These are phyloP conservation scores for Odontocerum albicorne DNA, from an alignment of 2,888 invertebrate genomes.

Conservation along the genomic window DNA sequence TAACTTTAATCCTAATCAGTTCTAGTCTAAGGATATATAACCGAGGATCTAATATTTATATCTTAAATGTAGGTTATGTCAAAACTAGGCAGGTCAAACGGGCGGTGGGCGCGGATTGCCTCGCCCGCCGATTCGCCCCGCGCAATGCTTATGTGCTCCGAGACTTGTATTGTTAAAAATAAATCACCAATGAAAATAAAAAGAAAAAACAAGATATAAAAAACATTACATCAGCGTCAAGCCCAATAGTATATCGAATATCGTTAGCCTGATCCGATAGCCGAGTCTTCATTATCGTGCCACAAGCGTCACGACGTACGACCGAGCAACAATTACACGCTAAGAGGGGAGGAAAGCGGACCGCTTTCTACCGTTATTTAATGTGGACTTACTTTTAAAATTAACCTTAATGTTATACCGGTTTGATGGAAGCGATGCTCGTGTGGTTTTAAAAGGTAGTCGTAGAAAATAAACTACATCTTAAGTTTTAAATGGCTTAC, in stretches of 20 bases:
- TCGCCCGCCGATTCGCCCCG: not conserved
- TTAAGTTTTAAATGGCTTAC: not conserved
- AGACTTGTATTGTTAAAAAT: conserved; percentile 13
- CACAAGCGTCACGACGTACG: not conserved
- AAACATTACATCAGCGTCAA: conserved; percentile 13
- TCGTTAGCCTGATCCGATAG: conserved; percentile 9
- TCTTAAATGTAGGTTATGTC: conserved; percentile 34
- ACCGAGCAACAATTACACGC: no score
- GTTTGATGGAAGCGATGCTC: conserved; percentile 8
- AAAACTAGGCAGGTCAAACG: conserved; percentile 33
- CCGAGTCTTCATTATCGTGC: conserved; percentile 3
- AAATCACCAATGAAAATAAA: conserved; percentile 19
- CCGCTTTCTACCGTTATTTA: not conserved
- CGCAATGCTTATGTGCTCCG: no score
- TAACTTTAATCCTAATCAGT: conserved; percentile 37
- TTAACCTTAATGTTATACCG: not conserved
- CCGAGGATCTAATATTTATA: conserved; percentile 36
- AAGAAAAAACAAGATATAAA: conserved; percentile 21
- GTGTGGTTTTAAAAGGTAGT: conserved; percentile 16
- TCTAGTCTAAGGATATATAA: conserved; percentile 37
- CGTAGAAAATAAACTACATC: not conserved
- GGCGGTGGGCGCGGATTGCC: not conserved
- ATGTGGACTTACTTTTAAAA: not conserved
- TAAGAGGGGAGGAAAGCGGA: no score
- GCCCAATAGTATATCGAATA: conserved; percentile 3